phyloP scores from a whole-genome alignment of 2,888 invertebrate species.

The Tinea pellionella region DNA sequence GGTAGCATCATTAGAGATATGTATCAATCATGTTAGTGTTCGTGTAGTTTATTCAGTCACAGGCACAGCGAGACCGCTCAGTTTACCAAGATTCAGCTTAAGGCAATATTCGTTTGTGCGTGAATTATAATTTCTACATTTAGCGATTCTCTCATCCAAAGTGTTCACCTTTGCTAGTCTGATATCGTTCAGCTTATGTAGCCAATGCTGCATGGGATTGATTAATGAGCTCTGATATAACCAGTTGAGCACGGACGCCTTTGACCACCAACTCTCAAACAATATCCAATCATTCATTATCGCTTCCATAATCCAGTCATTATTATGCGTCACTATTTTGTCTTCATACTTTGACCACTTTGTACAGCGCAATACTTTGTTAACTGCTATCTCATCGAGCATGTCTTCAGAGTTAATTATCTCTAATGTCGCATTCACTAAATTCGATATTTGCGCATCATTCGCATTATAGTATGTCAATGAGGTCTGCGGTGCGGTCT shows the following conservation, averaged over 20 bases:
- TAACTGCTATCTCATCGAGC: conserved; percentile 14
- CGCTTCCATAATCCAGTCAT: conserved; percentile 28
- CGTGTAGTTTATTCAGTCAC: conserved; percentile 29
- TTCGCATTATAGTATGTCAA: too few relatives aligned
- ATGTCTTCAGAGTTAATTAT: not conserved
- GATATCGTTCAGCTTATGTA: conserved; percentile 38
- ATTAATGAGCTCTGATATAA: conserved; percentile 45
- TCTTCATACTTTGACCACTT: conserved; percentile 34
- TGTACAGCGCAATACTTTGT: conserved; percentile 34
- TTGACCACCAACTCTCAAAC: conserved; percentile 41
- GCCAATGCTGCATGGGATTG: conserved; percentile 49
- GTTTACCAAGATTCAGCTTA: conserved; percentile 36
- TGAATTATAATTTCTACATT: not conserved
- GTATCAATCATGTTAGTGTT: not conserved
- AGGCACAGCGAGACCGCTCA: conserved; percentile 35
- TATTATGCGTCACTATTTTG: conserved; percentile 17
- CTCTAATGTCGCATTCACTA: conserved; percentile 18
- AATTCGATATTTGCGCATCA: conserved; percentile 14
- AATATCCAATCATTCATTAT: conserved; percentile 30
- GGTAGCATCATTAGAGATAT: not conserved
- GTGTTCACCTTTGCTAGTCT: conserved; percentile 22
- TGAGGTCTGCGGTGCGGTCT: not conserved
- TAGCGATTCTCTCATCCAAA: not conserved
- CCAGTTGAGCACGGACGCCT: conserved; percentile 39
- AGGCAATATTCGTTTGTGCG: conserved; percentile 23